Percentiles rank a stretch among this genome's conserved stretches.
Conservation (phyloP, 2,888 invertebrate species). For the Eulithis testata region DNA sequence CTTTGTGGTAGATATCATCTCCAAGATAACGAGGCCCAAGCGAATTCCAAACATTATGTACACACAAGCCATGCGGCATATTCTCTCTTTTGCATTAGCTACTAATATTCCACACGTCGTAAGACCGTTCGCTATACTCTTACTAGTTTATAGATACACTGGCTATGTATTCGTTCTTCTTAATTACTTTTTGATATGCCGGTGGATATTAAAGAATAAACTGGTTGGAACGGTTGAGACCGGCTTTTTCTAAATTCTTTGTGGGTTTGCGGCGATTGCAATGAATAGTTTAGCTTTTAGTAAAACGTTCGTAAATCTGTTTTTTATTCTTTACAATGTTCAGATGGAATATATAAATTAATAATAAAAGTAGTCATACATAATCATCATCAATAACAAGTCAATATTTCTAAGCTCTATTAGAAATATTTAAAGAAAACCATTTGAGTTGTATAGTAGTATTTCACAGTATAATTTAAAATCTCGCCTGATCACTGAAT, state of each 20-base stretch:
- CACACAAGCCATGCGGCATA: background rate
- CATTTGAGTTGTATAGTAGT: too few relatives aligned
- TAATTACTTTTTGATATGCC: conserved; percentile 46
- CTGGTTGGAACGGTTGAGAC: conserved; percentile 36
- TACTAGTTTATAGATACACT: conserved; percentile 11
- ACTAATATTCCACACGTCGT: background rate
- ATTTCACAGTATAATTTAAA: too few relatives aligned
- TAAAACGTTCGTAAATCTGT: background rate
- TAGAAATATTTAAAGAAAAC: too few relatives aligned
- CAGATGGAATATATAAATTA: too few relatives aligned
- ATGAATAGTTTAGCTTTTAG: conserved; percentile 32
- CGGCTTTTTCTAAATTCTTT: conserved; percentile 42
- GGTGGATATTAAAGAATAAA: conserved; percentile 40
- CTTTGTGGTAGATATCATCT: too few relatives aligned
- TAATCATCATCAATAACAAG: too few relatives aligned
- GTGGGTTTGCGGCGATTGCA: conserved; percentile 34
- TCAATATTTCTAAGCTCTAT: too few relatives aligned
- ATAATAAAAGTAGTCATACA: too few relatives aligned
- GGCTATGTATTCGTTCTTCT: conserved; percentile 39
- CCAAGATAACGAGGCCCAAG: too few relatives aligned
- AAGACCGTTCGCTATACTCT: conserved; percentile 5
- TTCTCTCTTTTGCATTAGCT: background rate
- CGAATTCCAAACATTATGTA: too few relatives aligned
- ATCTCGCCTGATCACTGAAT: too few relatives aligned
- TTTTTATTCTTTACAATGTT: too few relatives aligned